These are phyloP conservation scores for Piaya cayana DNA, from an alignment of 2,113 vertebrate genomes.

Conservation along the genomic window DNA sequence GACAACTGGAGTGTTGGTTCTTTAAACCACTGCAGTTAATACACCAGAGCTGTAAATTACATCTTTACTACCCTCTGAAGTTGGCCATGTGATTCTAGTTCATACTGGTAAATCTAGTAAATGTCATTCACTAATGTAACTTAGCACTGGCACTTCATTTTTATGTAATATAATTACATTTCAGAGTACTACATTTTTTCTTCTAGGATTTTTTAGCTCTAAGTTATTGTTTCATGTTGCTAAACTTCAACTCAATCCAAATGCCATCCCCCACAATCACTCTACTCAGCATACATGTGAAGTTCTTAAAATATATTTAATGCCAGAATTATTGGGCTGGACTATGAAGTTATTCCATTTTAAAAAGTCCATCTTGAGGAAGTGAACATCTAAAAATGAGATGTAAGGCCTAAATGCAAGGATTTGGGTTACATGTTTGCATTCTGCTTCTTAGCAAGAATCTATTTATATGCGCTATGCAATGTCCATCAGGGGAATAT, in stretches of 20 bases:
- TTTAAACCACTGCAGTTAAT: not conserved
- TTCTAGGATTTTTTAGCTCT: not conserved
- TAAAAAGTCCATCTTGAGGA: not conserved
- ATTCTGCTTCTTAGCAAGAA: not conserved
- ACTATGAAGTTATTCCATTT: not conserved
- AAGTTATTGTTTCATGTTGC: not conserved
- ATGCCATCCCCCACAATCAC: not conserved
- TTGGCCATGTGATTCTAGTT: not conserved
- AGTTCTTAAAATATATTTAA: not conserved
- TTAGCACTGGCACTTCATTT: not conserved
- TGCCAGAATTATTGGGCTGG: not conserved
- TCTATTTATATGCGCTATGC: not conserved
- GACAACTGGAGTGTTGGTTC: not conserved
- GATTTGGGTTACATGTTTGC: slow-evolving; percentile 12
- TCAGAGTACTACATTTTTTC: not conserved
- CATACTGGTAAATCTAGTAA: not conserved
- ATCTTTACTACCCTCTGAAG: not conserved
- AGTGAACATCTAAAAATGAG: not conserved
- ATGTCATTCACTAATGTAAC: not conserved
- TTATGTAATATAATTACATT: not conserved
- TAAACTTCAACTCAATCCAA: not conserved
- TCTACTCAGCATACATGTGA: not conserved
- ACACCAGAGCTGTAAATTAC: not conserved
- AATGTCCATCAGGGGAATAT: not conserved
- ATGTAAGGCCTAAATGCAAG: not conserved